Evolutionary conservation across 2,113 vertebrate genomes (phyloP).

Genomic region (Ptilonorhynchus violaceus): DNA sequence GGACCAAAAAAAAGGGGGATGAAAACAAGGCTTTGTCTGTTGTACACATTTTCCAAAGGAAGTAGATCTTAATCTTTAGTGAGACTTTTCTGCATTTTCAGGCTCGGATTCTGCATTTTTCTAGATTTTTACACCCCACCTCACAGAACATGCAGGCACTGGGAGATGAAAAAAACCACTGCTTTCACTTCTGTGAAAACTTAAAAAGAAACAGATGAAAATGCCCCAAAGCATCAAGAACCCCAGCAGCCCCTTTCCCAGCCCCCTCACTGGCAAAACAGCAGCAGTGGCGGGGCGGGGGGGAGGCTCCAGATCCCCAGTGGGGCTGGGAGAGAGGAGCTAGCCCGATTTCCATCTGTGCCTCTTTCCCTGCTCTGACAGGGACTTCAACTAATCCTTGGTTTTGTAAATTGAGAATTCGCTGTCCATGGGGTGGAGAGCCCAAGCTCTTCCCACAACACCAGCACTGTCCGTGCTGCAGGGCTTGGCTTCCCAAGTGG

Average conservation of each 20-base stretch:
- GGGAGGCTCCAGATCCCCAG: neutral
- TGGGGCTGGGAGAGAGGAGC: neutral
- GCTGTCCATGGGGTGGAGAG: neutral
- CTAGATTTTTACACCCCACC: neutral
- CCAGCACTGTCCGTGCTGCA: neutral
- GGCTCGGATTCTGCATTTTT: neutral
- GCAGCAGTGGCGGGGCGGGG: neutral
- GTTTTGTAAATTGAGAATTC: neutral
- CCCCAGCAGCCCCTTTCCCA: neutral
- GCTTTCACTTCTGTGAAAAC: neutral
- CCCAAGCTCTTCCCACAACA: neutral
- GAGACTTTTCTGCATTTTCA: neutral
- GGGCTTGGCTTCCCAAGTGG: neutral
- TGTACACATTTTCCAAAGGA: neutral
- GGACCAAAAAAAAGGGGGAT: too few relatives aligned
- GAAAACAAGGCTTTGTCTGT: neutral
- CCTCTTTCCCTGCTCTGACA: neutral
- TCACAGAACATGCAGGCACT: neutral
- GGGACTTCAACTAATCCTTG: neutral
- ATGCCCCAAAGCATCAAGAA: neutral
- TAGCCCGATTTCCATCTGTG: neutral
- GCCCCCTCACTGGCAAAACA: fast-evolving
- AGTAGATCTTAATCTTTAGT: neutral
- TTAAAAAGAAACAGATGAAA: neutral
- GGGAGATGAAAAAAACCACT: neutral